Conservation (phyloP, 2,797 vertebrate species). For the Dendrocincla fuliginosa region DNA sequence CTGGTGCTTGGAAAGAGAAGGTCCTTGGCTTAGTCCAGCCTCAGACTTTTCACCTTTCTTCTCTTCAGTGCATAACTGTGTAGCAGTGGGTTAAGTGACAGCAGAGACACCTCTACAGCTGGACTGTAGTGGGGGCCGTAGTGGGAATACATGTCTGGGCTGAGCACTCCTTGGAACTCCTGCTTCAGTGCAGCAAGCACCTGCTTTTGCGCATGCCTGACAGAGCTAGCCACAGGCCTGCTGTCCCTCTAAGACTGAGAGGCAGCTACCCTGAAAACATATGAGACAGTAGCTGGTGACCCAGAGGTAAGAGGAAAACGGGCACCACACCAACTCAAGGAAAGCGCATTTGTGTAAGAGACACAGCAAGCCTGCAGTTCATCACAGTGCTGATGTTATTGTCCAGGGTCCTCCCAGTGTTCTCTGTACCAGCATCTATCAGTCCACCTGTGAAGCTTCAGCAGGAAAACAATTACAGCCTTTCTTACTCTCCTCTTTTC, state of each 20-base stretch:
- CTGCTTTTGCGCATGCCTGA: rapidly evolving
- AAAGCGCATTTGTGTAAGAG: background rate
- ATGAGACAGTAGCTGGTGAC: background rate
- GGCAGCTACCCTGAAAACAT: rapidly evolving
- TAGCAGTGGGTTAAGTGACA: background rate
- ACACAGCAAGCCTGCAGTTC: rapidly evolving
- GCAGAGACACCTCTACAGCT: background rate
- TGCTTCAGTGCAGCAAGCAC: background rate
- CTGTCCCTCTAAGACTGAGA: background rate
- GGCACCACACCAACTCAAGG: rapidly evolving
- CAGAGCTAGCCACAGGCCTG: background rate
- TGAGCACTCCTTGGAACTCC: background rate
- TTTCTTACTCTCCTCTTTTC: background rate
- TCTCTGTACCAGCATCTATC: rapidly evolving
- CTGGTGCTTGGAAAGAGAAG: background rate
- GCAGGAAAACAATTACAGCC: background rate
- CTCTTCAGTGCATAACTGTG: background rate
- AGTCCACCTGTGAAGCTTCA: background rate
- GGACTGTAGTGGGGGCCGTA: rapidly evolving
- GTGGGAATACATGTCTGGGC: rapidly evolving
- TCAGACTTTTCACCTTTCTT: background rate
- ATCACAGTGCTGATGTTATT: background rate
- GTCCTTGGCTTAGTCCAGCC: background rate
- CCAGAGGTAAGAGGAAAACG: background rate
- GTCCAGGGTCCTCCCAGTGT: background rate